These are phyloP conservation scores for Cephonodes hylas DNA, from an alignment of 2,888 invertebrate species.

Conservation along the genomic window DNA sequence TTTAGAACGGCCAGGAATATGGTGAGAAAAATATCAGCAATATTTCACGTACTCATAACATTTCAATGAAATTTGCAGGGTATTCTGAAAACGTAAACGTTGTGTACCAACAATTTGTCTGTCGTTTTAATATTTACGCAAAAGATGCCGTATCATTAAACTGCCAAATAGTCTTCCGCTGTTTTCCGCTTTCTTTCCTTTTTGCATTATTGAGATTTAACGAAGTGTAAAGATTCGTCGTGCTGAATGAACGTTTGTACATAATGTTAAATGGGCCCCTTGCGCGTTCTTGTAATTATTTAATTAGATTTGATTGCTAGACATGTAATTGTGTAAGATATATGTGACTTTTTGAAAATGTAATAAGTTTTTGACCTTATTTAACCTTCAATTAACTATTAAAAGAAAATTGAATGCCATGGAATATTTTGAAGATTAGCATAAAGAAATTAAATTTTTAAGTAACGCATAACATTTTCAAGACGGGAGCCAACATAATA, in stretches of 20 bases:
- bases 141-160: neutral
- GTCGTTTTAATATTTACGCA: neutral
- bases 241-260: neutral
- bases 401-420: no score
- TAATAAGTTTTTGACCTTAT: no score
- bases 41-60: conserved; percentile 21
- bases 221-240: neutral
- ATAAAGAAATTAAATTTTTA: no score
- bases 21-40: conserved; percentile 28
- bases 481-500: no score
- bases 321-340: no score
- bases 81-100: conserved; percentile 21
- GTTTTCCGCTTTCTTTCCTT: neutral
- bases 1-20: conserved; percentile 27
- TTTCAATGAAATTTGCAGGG: conserved; percentile 22
- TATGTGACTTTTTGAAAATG: no score
- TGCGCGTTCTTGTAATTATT: neutral
- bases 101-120: conserved; percentile 18
- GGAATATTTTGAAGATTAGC: no score
- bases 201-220: neutral
- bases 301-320: neutral
- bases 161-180: neutral
- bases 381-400: no score
- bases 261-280: neutral
- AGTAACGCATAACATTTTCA: no score